Evolutionary conservation across 2,888 invertebrate genomes (phyloP).

Genomic region (Pedicia rivosa): DNA sequence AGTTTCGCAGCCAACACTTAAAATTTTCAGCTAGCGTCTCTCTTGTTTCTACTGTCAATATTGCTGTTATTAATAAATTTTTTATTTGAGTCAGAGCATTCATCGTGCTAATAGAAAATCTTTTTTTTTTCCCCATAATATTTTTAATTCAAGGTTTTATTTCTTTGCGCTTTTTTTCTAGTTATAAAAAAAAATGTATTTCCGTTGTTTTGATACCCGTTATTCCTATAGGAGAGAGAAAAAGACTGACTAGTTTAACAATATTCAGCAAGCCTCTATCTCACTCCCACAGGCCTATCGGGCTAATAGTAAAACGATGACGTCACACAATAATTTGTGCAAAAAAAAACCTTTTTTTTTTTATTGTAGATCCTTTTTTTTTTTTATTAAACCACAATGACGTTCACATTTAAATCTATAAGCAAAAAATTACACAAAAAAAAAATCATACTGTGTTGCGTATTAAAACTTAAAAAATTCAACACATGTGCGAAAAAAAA

Average conservation of each 20-base stretch:
- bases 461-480: too few relatives aligned
- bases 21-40: not conserved
- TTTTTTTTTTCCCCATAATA: not conserved
- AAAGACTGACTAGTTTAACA: slow-evolving; percentile 30
- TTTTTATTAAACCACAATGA: too few relatives aligned
- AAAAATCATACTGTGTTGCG: slow-evolving; percentile 2
- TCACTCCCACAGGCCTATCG: slow-evolving; percentile 29
- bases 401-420: too few relatives aligned
- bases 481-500: too few relatives aligned
- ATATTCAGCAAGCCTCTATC: slow-evolving; percentile 31
- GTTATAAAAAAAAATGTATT: not conserved
- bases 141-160: not conserved
- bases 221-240: slow-evolving; percentile 35
- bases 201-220: slow-evolving; percentile 24
- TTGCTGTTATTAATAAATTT: too few relatives aligned
- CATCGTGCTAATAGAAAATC: too few relatives aligned
- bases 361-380: too few relatives aligned
- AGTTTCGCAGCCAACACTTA: not conserved
- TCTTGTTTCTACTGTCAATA: slow-evolving; percentile 4
- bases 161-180: not conserved
- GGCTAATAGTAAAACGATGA: not conserved
- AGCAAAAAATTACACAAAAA: not conserved
- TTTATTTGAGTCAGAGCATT: too few relatives aligned
- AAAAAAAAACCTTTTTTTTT: too few relatives aligned
- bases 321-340: not conserved